Percentiles rank a stretch among this genome's conserved stretches.
Evolutionary conservation across 2,888 invertebrate species (phyloP).

Genomic region (Amblyjoppa fuscipennis): DNA sequence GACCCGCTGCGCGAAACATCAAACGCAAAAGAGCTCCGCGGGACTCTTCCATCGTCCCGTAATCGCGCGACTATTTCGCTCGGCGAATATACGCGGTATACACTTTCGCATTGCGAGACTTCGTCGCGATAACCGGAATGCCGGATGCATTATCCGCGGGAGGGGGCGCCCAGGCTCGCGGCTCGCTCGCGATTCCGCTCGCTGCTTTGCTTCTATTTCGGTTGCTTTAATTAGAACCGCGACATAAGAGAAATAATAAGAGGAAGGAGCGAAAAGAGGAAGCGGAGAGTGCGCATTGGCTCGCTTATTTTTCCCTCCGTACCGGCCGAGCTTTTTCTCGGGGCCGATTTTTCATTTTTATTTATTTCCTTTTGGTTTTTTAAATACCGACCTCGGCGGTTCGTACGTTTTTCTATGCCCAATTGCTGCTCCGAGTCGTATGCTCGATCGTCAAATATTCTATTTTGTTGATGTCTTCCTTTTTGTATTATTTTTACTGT

Average conservation of each 20-base stretch:
- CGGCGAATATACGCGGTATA: slow-evolving; percentile 38
- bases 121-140: slow-evolving; percentile 67
- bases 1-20: slow-evolving; percentile 50
- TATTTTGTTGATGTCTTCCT: too few relatives aligned
- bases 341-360: slow-evolving; percentile 7
- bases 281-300: slow-evolving; percentile 16
- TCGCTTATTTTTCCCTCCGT: slow-evolving; percentile 52
- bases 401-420: too few relatives aligned
- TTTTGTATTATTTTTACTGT: too few relatives aligned
- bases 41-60: slow-evolving; percentile 54
- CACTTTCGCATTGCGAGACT: slow-evolving; percentile 52
- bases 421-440: too few relatives aligned
- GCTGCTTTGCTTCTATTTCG: slow-evolving; percentile 59
- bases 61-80: slow-evolving; percentile 62
- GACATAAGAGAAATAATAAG: slow-evolving; percentile 36
- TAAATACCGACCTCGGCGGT: slow-evolving; percentile 23
- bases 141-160: slow-evolving; percentile 64
- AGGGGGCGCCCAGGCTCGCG: slow-evolving; percentile 47
- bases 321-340: slow-evolving; percentile 38
- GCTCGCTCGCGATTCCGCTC: slow-evolving; percentile 51
- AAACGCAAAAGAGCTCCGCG: slow-evolving; percentile 60
- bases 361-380: slow-evolving; percentile 37
- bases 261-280: slow-evolving; percentile 19
- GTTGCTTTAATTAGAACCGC: slow-evolving; percentile 62
- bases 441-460: too few relatives aligned